Evolutionary conservation across 1,140 invertebrate species (phyloP), one percentile per base, ranked within the genome.

Genomic region (fruit fly (Drosophila melanogaster)): DNA sequence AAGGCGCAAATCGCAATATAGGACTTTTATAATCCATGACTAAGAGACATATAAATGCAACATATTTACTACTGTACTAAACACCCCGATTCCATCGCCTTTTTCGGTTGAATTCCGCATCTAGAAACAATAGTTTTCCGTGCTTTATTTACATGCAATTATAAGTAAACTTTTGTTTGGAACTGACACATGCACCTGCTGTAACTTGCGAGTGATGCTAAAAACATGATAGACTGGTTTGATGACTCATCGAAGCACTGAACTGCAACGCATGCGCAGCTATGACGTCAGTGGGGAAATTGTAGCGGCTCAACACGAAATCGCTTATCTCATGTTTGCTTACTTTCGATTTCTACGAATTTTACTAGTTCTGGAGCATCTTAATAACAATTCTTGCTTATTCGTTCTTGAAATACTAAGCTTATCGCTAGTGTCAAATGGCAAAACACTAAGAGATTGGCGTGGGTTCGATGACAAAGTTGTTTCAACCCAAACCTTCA

Each of bases 211-310:
- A 19, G 51, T 17, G 22, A 38, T 66, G 44, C 26, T 41, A 1
- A 50, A 43, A 47, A 22, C 22, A 33, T 33, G 22, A 15, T 17
- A 46, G 47, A 70, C 66, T 4, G 5, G 64, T 70, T 69, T 24
- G 14, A 5, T 70, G 66, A 70, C 24, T 70, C 49, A 69, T 47
- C 14, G 11, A 67, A 11, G 19, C 44, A 14, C 14, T 17, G n/a
- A 22, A 38, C 33, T 61, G 56, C 55, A 61, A 37, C 71, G 71
- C 71, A 64, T 56, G 71, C 69, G 71, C 69, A 44, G 38, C 51
- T 64, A 62, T 75, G 71, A 75, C 70, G 70, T 74, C 70, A 74
- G 62, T 49, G 47, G 70, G 70, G 70, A 72, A 62, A 73, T 49
- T 69, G 41, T 60, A 55, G 73, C 38, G 12, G 4, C 11, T 44